Evolutionary conservation across 2,113 vertebrate genomes (phyloP).

Genomic region (Megaleporinus macrocephalus): DNA sequence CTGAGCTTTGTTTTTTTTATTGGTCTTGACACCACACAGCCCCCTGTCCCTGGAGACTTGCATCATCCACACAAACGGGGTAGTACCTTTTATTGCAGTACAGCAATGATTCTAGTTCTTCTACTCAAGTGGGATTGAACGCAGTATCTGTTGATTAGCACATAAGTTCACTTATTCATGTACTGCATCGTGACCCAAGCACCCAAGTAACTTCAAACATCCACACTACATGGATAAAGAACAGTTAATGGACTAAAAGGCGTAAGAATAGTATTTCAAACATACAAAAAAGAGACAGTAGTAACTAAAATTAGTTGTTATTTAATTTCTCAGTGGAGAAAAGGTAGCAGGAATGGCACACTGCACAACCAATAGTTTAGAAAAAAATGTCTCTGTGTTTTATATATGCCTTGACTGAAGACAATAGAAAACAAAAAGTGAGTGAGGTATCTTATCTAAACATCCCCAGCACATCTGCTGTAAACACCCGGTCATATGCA

Average conservation of each 20-base stretch:
- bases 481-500: too few species aligned
- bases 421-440: too few species aligned
- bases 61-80: conserved; percentile 45
- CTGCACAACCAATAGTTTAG: too few species aligned
- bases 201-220: not conserved
- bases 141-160: not conserved
- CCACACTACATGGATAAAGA: not conserved
- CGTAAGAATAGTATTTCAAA: too few species aligned
- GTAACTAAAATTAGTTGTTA: too few species aligned
- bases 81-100: conserved; percentile 14
- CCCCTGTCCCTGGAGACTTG: conserved; percentile 50
- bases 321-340: too few species aligned
- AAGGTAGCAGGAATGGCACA: too few species aligned
- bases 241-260: not conserved
- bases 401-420: too few species aligned
- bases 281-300: too few species aligned
- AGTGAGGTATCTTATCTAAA: too few species aligned
- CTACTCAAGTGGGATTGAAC: conserved; percentile 4
- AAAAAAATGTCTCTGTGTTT: too few species aligned
- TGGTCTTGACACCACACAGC: conserved; percentile 48
- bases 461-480: too few species aligned
- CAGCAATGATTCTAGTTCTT: not conserved
- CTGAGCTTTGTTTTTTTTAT: conserved; percentile 38
- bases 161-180: not conserved
- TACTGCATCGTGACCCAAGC: not conserved